Percentiles rank a stretch among this genome's conserved stretches.
These are phyloP conservation scores for Toxotes lorentzi DNA, from an alignment of 2,797 vertebrate genomes.

Conservation along the genomic window DNA sequence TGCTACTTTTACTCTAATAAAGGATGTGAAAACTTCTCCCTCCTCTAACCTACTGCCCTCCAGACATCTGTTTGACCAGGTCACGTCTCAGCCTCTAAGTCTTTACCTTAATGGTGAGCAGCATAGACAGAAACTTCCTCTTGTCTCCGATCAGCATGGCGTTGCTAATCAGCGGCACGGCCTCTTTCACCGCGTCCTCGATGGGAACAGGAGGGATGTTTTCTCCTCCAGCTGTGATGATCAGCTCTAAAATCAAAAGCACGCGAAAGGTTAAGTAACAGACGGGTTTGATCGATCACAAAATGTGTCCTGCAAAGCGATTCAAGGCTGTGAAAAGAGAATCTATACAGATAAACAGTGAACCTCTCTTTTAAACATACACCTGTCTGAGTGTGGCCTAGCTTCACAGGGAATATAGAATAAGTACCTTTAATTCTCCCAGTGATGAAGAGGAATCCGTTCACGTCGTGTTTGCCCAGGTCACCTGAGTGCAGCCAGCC, in stretches of 20 bases:
- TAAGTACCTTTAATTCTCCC: slow-evolving; percentile 94
- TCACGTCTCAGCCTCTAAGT: not conserved
- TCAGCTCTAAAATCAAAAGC: slow-evolving; percentile 87
- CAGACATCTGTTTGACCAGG: not conserved
- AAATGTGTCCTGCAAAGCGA: not conserved
- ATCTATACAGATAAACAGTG: not conserved
- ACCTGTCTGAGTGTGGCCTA: not conserved
- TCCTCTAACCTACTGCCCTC: not conserved
- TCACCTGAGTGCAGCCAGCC: slow-evolving; percentile 97
- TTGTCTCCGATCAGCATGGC: slow-evolving; percentile 94
- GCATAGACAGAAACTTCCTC: slow-evolving; percentile 92
- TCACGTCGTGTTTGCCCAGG: slow-evolving; percentile 88
- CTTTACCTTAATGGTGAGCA: slow-evolving; percentile 93
- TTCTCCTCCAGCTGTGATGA: slow-evolving; percentile 95
- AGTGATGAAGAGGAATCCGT: slow-evolving; percentile 92
- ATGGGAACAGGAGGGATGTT: slow-evolving; percentile 91
- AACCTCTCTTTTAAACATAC: not conserved
- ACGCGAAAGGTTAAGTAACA: not conserved
- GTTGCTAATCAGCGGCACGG: slow-evolving; percentile 91
- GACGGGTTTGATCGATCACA: not conserved
- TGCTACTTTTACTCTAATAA: not conserved
- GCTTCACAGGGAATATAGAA: not conserved
- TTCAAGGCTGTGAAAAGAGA: not conserved
- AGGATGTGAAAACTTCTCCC: not conserved
- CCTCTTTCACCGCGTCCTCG: slow-evolving; percentile 91